phyloP scores from a whole-genome alignment of 2,888 invertebrate species.

The Euzophera pinguis region DNA sequence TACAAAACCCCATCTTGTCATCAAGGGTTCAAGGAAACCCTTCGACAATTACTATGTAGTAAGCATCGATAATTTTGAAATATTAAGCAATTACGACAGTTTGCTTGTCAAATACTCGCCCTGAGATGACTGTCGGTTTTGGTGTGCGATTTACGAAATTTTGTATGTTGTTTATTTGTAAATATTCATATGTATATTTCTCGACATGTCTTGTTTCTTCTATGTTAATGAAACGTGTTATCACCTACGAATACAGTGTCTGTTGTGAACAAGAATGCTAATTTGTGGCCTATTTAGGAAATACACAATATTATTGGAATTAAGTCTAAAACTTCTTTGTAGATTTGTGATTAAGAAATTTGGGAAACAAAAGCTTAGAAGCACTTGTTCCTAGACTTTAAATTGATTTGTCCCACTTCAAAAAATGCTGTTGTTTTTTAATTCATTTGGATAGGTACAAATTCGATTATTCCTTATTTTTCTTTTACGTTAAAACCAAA shows the following conservation, averaged over 20 bases:
- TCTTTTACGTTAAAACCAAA: no score
- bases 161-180: background rate
- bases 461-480: no score
- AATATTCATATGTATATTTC: slow-evolving; percentile 5
- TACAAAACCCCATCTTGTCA: no score
- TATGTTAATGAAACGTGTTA: background rate
- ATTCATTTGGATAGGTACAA: no score
- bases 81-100: background rate
- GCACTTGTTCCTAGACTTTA: no score
- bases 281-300: background rate
- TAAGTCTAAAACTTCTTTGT: no score
- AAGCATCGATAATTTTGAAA: background rate
- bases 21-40: no score
- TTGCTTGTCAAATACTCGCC: background rate
- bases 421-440: no score
- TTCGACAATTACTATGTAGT: background rate
- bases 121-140: background rate
- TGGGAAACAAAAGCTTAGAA: no score
- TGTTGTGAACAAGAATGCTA: background rate
- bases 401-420: no score
- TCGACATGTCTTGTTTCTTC: background rate
- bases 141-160: background rate
- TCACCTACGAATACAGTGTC: background rate
- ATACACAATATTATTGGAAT: no score
- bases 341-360: no score